Evolutionary conservation across 2,888 invertebrate species (phyloP).

Genomic region (Pyrrhia umbra): DNA sequence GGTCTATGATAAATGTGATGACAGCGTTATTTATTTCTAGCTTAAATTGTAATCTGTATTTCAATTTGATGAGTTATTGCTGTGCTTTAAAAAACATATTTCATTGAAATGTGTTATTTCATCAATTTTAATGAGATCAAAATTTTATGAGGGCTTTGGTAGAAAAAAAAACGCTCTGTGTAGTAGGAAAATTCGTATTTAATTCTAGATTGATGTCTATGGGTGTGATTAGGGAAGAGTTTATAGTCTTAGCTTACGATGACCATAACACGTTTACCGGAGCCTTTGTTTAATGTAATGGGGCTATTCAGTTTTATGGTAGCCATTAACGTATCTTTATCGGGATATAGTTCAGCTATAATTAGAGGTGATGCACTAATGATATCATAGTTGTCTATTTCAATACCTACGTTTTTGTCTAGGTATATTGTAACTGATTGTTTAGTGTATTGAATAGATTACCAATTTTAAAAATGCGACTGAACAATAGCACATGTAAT

Average conservation of each 20-base stretch:
- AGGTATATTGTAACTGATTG: too few relatives aligned
- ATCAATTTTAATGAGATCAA: constrained; percentile 29
- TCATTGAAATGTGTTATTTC: constrained; percentile 39
- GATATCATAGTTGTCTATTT: not conserved
- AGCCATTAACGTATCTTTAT: constrained; percentile 10
- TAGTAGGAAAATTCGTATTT: not conserved
- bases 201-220: not conserved
- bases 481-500: too few relatives aligned
- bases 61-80: constrained; percentile 35
- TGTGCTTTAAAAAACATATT: constrained; percentile 30
- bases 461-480: too few relatives aligned
- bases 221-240: not conserved
- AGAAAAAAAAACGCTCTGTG: not conserved
- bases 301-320: constrained; percentile 17
- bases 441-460: too few relatives aligned
- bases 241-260: not conserved
- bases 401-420: not conserved
- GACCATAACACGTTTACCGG: not conserved
- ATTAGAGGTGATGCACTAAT: constrained; percentile 1
- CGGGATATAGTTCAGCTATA: constrained; percentile 5
- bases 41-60: constrained; percentile 26
- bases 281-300: constrained; percentile 2
- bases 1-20: constrained; percentile 37
- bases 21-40: constrained; percentile 44
- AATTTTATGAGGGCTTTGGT: constrained; percentile 9